phyloP scores from a whole-genome alignment of 2,888 invertebrate species.

The Hyppa rectilinea region DNA sequence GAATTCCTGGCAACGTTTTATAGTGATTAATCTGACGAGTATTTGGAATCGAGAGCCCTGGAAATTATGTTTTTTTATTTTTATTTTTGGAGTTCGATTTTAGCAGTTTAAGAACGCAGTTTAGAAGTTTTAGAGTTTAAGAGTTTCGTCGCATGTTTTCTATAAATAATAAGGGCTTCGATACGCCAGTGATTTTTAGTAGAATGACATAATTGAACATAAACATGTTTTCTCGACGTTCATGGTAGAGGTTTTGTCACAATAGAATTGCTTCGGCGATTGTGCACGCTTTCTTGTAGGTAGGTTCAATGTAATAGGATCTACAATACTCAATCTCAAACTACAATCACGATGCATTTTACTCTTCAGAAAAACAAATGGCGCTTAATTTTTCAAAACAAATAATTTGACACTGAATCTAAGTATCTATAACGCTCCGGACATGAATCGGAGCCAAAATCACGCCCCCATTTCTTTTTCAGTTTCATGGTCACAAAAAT shows the following conservation, averaged over 20 bases:
- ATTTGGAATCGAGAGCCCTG: constrained; percentile 11
- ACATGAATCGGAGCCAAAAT: constrained; percentile 26
- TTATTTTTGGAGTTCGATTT: not conserved
- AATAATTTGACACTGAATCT: constrained; percentile 32
- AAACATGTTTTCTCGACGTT: constrained; percentile 10
- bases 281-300: not conserved
- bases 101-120: too few relatives aligned
- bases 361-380: constrained; percentile 9
- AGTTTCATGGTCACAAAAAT: constrained; percentile 4
- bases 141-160: constrained; percentile 1
- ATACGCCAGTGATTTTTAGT: constrained; percentile 1
- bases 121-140: too few relatives aligned
- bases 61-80: not conserved
- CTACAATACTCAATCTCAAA: too few relatives aligned
- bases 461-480: constrained; percentile 36
- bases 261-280: constrained; percentile 34
- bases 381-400: constrained; percentile 20
- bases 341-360: not conserved
- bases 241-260: not conserved
- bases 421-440: constrained; percentile 8
- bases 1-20: constrained; percentile 44
- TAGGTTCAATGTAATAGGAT: not conserved
- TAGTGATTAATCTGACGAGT: constrained; percentile 4
- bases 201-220: constrained; percentile 1
- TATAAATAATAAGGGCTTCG: not conserved